Percentiles rank a stretch among this genome's conserved stretches.
Conservation (phyloP, 2,797 vertebrate genomes). For the Alauda arvensis region DNA sequence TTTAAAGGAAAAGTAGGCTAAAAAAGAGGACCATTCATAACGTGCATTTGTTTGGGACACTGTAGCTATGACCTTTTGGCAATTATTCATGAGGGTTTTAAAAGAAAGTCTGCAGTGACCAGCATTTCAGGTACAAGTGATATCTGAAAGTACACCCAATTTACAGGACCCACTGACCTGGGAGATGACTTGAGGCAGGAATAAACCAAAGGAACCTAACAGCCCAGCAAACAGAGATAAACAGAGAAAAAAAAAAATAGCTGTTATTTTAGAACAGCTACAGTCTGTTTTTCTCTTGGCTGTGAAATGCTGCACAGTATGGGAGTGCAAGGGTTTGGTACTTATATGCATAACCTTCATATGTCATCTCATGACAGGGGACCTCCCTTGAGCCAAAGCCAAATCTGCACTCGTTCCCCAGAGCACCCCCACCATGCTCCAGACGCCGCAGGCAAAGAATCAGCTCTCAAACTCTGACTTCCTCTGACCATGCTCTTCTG, state of each 20-base stretch:
- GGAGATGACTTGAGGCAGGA: background rate
- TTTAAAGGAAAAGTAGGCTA: slow-evolving; percentile 69
- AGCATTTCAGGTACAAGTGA: background rate
- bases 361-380: slow-evolving; percentile 39
- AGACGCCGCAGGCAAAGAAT: background rate
- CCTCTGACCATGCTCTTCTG: background rate
- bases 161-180: background rate
- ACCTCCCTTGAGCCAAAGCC: slow-evolving; percentile 33
- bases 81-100: slow-evolving; percentile 50
- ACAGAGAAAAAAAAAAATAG: background rate
- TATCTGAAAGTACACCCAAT: background rate
- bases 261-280: slow-evolving; percentile 28
- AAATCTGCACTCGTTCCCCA: slow-evolving; percentile 7
- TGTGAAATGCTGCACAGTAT: slow-evolving; percentile 45
- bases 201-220: background rate
- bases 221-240: background rate
- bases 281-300: slow-evolving; percentile 23
- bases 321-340: slow-evolving; percentile 22
- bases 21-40: slow-evolving; percentile 70
- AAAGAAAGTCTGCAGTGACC: background rate
- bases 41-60: slow-evolving; percentile 55
- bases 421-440: background rate
- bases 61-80: slow-evolving; percentile 66
- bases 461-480: background rate
- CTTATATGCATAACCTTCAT: slow-evolving; percentile 15